These are phyloP conservation scores for Rotaria socialis DNA, from an alignment of 2,888 invertebrate species.

Conservation along the genomic window DNA sequence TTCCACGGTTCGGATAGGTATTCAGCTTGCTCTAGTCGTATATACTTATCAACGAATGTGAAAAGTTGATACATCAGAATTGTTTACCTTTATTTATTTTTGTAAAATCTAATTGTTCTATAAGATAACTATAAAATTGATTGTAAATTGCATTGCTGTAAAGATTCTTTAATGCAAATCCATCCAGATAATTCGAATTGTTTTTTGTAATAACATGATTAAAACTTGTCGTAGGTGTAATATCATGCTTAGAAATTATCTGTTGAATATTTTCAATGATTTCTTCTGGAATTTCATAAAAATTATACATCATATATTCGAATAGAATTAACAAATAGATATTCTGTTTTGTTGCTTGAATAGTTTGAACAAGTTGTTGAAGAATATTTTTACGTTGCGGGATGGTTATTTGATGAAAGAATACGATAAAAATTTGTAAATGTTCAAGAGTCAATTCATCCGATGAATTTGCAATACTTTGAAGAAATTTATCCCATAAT, in stretches of 20 bases:
- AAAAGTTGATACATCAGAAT: background rate
- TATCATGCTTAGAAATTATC: background rate
- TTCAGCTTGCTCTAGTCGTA: too few species aligned
- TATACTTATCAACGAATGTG: too few species aligned
- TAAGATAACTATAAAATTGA: constrained; percentile 4
- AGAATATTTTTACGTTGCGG: background rate
- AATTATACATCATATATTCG: constrained; percentile 9
- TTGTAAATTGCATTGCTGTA: background rate
- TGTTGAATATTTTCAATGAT: constrained; percentile 21
- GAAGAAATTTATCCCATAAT: constrained; percentile 6
- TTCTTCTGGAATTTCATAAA: constrained; percentile 15
- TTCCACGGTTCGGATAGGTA: too few species aligned
- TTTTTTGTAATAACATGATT: background rate
- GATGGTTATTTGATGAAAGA: constrained; percentile 19
- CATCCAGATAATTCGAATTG: background rate
- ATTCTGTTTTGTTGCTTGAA: background rate
- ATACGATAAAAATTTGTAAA: background rate
- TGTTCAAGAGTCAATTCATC: background rate
- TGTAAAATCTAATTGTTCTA: constrained; percentile 34
- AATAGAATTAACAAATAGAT: background rate
- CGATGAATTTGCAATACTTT: background rate
- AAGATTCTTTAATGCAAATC: background rate
- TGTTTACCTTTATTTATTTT: background rate
- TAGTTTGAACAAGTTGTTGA: background rate
- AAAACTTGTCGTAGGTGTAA: background rate